These are phyloP conservation scores for Gadopsis marmoratus DNA, from an alignment of 2,797 vertebrate genomes.

Conservation along the genomic window DNA sequence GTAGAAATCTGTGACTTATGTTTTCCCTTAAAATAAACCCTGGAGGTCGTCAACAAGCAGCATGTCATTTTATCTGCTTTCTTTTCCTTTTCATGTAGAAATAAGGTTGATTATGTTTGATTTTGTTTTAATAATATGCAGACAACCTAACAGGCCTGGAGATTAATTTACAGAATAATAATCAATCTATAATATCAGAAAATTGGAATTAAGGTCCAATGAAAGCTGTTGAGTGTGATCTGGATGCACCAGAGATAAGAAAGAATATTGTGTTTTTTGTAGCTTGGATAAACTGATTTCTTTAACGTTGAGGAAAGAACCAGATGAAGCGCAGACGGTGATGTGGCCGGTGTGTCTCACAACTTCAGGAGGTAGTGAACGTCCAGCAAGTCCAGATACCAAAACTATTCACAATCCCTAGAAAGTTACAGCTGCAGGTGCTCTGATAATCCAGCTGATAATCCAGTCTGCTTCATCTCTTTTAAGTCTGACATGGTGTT, in stretches of 20 bases:
- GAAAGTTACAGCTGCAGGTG: not conserved
- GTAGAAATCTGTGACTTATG: not conserved
- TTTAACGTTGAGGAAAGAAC: not conserved
- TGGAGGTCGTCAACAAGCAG: not conserved
- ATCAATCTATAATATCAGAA: not conserved
- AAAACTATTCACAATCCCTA: not conserved
- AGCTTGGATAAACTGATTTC: conserved; percentile 10
- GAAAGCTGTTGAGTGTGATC: not conserved
- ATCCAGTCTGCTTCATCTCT: not conserved
- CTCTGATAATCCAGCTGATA: not conserved
- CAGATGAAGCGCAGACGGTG: conserved; percentile 6
- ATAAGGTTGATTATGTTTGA: not conserved
- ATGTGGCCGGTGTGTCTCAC: conserved; percentile 6
- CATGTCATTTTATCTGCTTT: not conserved
- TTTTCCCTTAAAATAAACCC: not conserved
- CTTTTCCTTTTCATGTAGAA: not conserved
- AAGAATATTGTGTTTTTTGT: not conserved
- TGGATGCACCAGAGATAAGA: not conserved
- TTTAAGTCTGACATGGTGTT: too few species aligned
- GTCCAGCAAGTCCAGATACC: not conserved
- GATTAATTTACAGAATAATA: not conserved
- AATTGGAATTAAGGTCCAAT: not conserved
- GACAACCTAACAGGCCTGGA: not conserved
- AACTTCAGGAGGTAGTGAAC: conserved; percentile 7
- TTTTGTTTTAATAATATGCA: not conserved